Base-by-base conservation (phyloP, 1,140 invertebrate genomes). In the Drosophila tristis region DNA sequence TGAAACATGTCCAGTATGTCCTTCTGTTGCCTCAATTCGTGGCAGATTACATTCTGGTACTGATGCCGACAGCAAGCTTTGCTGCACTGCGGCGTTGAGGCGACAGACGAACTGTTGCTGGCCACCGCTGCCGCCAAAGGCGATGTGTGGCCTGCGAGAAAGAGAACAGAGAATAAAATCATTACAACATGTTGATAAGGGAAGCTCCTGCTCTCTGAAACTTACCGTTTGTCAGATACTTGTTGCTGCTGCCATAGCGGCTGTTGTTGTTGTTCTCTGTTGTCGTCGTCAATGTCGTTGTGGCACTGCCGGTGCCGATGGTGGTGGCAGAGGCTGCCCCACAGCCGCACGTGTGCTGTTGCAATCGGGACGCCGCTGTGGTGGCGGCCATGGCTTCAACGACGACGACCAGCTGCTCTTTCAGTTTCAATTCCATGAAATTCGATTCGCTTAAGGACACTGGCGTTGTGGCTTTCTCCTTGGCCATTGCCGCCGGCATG, bases 401-500 rank as follows among this genome's bases (percentile, higher is more conserved):
- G 45, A 79, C 65, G 25, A 62, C 74, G 31, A 50, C 64, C 11
- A 73, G 49, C 9, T 57, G 25, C 26, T 90, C 80, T 60, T 87
- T 90, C n/a, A 90, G 49, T 71, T 85, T 79, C 5, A 90, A 45
- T 55, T 86, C 89, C 43, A 61, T 55, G 56, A 79, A 90, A 68
- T 85, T 90, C 54, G 73, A 56, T 70, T 92, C 91, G 54, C 57
- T 78, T 49, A 92, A 60, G 58, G 91, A 90, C 63, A 91, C 84
- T 66, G 90, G 67, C 49, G 81, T 76, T 75, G 91, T 58, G 42
- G 89, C 67, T 82, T 92, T 92, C 62, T 92, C 91, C 77, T 92
- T 92, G 78, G 91, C 86, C 91, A 92, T 92, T 68, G 91, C 91
- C 81, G 91, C 90, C 81, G 91, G 91, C 91, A 92, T 92, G 63